Conservation (phyloP, 2,797 vertebrate genomes). For the Lagorchestes hirsutus region DNA sequence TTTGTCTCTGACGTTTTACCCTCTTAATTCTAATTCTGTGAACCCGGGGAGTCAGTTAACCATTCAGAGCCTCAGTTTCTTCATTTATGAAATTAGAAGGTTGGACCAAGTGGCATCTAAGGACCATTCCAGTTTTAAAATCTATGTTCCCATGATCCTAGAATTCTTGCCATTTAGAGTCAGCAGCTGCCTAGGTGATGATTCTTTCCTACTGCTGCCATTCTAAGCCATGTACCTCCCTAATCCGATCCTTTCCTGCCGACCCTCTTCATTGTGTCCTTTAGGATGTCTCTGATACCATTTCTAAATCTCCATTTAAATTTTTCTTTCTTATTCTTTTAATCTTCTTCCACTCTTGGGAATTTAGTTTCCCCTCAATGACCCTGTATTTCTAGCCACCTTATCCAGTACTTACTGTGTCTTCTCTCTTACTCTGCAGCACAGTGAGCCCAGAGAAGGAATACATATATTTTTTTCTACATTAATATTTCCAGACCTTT, state of each 20-base stretch:
- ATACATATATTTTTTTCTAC: background rate
- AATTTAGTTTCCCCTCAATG: background rate
- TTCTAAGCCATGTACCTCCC: background rate
- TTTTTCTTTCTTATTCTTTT: background rate
- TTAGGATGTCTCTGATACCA: background rate
- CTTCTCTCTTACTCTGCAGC: background rate
- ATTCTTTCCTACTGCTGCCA: background rate
- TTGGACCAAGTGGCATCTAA: background rate
- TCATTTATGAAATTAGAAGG: background rate
- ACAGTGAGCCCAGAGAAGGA: background rate
- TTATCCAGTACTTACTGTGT: background rate
- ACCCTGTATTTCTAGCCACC: background rate
- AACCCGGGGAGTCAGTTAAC: background rate
- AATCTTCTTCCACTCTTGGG: background rate
- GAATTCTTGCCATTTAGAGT: background rate
- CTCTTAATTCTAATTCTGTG: background rate
- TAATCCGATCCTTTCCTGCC: background rate
- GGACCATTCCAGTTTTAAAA: background rate
- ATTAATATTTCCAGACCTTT: background rate
- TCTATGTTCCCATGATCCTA: background rate
- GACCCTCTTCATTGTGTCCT: background rate
- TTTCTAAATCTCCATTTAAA: background rate
- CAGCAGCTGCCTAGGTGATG: background rate
- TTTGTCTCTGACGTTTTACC: background rate
- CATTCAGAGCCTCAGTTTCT: background rate